Evolutionary conservation across 2,797 vertebrate species (phyloP), one percentile per base, ranked within the genome.

Genomic region (Rousettus madagascariensis): DNA sequence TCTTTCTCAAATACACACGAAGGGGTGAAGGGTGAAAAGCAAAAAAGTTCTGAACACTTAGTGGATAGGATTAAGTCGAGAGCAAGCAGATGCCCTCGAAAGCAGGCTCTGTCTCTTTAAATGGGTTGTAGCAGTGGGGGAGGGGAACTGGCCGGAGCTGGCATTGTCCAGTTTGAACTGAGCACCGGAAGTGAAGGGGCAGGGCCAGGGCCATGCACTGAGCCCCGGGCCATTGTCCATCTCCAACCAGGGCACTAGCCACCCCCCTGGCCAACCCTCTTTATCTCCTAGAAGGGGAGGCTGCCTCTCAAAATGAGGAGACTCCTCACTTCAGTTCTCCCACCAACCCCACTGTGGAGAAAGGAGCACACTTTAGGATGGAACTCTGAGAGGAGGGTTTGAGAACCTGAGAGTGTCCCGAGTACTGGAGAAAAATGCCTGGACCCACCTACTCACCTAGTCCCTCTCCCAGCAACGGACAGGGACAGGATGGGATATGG

Each of bases 111-210:
- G 98, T 96, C 98, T 95, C 97, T 98, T 98, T 98, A 98, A 98
- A 90, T 95, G 94, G 93, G 92, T 92, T 97, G 91, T 95, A 88
- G 94, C 95, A 2, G 90, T 97, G 95, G 97, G 97, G 97, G 96
- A 97, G 93, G 97, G 97, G 97, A 96, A 97, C 80, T 96, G 90
- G 96, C 97, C 94, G 92, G 97, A 95, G 96, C 97, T 97, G 98
- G 96, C 97, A 98, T 98, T 98, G 98, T 98, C 98, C 98, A 98
- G 97, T 98, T 98, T 97, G 96, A 98, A 97, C 97, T 96, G 97
- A 98, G 97, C 97, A 98, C 98, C 98, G 98, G 98, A 99, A 98
- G 98, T 98, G 97, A 94, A 98, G 98, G 98, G 98, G 97, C 97
- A 95, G 97, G 98, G 97, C 98, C 96, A 96, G 97, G 96, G 95